These are phyloP conservation scores for Drosophila malerkotliana DNA, from an alignment of 1,140 invertebrate species.

Conservation along the genomic window DNA sequence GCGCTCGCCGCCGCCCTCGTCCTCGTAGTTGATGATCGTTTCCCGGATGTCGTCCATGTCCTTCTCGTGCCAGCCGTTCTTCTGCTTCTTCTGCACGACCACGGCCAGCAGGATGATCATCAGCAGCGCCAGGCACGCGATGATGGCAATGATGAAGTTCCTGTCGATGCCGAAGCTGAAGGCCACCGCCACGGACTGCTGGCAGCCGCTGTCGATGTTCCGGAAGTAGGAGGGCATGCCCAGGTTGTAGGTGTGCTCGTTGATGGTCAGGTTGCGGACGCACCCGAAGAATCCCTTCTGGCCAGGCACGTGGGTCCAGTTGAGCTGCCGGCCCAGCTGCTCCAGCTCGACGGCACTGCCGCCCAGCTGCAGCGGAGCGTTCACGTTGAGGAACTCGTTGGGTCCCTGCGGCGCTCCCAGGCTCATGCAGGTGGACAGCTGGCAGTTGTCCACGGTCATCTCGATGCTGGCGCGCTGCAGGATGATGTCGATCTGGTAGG, in stretches of 20 bases:
- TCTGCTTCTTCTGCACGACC: slow-evolving; percentile 92
- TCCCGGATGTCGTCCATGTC: slow-evolving; percentile 98
- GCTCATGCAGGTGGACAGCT: slow-evolving; percentile 89
- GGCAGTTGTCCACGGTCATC: slow-evolving; percentile 91
- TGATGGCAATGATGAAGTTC: slow-evolving; percentile 93
- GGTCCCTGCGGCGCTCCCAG: slow-evolving; percentile 88
- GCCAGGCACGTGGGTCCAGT: slow-evolving; percentile 88
- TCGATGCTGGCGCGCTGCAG: slow-evolving; percentile 89
- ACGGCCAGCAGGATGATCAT: slow-evolving; percentile 93
- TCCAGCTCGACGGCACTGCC: slow-evolving; percentile 88
- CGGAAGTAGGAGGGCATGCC: slow-evolving; percentile 88
- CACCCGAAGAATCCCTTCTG: slow-evolving; percentile 91
- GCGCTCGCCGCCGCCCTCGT: slow-evolving; percentile 97
- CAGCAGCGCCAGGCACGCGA: slow-evolving; percentile 91
- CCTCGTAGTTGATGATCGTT: slow-evolving; percentile 98
- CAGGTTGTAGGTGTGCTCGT: slow-evolving; percentile 91
- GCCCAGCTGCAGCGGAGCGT: slow-evolving; percentile 94
- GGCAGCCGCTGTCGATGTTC: slow-evolving; percentile 89
- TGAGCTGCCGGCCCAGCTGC: slow-evolving; percentile 86
- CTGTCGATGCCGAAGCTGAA: slow-evolving; percentile 92
- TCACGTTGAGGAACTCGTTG: slow-evolving; percentile 93
- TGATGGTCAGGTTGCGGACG: slow-evolving; percentile 93
- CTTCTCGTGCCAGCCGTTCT: slow-evolving; percentile 94
- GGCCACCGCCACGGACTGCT: slow-evolving; percentile 88
- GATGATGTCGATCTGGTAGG: slow-evolving; percentile 92